Evolutionary conservation across 35 echinoderm and acorn worm species (phyloP).

Genomic region (Holothuria glaberrima): DNA sequence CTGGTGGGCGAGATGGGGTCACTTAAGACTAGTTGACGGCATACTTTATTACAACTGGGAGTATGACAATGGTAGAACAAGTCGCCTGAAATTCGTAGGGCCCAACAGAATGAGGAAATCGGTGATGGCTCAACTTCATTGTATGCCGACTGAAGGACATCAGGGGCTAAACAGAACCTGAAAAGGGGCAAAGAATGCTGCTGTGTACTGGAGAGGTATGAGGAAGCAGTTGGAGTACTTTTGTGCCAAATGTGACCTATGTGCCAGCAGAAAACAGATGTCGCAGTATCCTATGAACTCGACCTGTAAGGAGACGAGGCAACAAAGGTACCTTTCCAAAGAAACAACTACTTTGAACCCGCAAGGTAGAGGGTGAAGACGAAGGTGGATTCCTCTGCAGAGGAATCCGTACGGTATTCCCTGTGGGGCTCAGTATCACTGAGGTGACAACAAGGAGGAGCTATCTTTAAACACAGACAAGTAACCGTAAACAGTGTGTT

Average conservation of each 20-base stretch:
- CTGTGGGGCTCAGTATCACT: too few species aligned
- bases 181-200: neutral
- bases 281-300: neutral
- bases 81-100: neutral
- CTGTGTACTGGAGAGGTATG: constrained; percentile 57
- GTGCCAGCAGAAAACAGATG: neutral
- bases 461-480: too few species aligned
- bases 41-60: neutral
- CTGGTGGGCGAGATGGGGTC: constrained; percentile 14
- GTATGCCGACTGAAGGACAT: constrained; percentile 12
- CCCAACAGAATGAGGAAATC: neutral
- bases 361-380: too few species aligned
- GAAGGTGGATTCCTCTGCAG: too few species aligned
- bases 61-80: neutral
- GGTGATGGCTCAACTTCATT: neutral
- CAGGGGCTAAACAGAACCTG: neutral
- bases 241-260: constrained; percentile 21
- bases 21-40: neutral
- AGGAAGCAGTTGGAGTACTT: neutral
- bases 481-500: too few species aligned
- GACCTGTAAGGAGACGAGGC: too few species aligned
- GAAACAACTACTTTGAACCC: too few species aligned
- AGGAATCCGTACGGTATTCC: too few species aligned
- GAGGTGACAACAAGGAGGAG: too few species aligned
- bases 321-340: too few species aligned